Evolutionary conservation across 2,888 invertebrate genomes (phyloP), one percentile per base, ranked within the genome.

Genomic region (Lepetodrilus schrolli): DNA sequence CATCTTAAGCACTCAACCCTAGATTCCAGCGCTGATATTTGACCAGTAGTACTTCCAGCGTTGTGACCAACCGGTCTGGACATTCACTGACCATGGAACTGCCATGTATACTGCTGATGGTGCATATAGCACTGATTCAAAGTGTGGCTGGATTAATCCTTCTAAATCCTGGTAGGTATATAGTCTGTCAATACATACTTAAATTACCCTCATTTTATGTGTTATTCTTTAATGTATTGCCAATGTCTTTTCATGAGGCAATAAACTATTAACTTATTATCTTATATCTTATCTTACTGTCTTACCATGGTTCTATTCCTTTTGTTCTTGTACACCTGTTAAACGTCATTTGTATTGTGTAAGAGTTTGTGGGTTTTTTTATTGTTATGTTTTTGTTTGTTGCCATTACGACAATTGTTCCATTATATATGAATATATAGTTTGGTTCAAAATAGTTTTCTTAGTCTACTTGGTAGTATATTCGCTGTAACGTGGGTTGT

Each of bases 61-160:
- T n/a, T 10, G 26, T 17, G 30, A n/a, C 30, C 30, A 5, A 26
- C 30, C n/a, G 58, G 30, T 17, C n/a, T 30, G 58, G 58, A 58
- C 58, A 58, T 17, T 58, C 13, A n/a, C 26, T 58, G 58, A 58
- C 58, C 58, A 58, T 58, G 58, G 30, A 7, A 30, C 34, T 7
- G 26, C 30, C 26, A 26, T 30, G 5, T 13, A 17, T 30, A 30
- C 26, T 30, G 26, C 10, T 30, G 26, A 30, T 34, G 13, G 58
- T 26, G 58, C 17, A 26, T 58, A 2, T 58, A 4, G 17, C 30
- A 34, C 26, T 58, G 34, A 30, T 30, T n/a, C 58, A 58, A 3
- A 30, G 34, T 58, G 21, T 30, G 30, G 30, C 26, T 17, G 58
- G 58, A 34, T 30, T 58, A 26, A 58, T 58, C 34, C 58, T 58